Evolutionary conservation across 2,888 invertebrate species (phyloP).

Genomic region (Dichetophora obliterata): DNA sequence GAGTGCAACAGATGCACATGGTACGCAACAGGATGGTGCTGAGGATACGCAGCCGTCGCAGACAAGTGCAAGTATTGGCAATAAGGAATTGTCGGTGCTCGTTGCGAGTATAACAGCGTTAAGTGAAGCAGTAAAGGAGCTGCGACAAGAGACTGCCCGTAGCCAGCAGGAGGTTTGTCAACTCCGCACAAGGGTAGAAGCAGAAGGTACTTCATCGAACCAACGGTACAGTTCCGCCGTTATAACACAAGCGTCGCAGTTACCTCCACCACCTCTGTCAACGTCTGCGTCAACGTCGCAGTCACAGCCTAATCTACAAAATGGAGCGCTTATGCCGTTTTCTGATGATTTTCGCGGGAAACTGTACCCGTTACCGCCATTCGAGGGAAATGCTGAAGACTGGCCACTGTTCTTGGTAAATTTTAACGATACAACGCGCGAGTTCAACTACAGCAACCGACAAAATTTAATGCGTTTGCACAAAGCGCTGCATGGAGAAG

Average conservation of each 20-base stretch:
- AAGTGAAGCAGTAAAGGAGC: background rate
- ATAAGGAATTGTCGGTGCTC: background rate
- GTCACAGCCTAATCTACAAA: background rate
- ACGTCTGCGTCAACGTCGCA: too few species aligned
- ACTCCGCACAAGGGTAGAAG: background rate
- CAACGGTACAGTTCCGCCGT: too few species aligned
- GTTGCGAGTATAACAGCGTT: background rate
- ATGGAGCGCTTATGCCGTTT: background rate
- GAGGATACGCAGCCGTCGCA: too few species aligned
- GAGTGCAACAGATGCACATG: too few species aligned
- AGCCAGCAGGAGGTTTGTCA: background rate
- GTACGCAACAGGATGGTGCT: too few species aligned
- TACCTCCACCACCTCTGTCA: too few species aligned
- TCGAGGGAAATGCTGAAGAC: slow-evolving; percentile 41
- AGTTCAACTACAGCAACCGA: slow-evolving; percentile 32
- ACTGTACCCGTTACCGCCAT: slow-evolving; percentile 41
- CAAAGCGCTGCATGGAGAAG: slow-evolving; percentile 33
- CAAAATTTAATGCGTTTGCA: slow-evolving; percentile 41
- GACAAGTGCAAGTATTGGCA: too few species aligned
- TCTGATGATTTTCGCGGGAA: background rate
- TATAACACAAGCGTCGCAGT: too few species aligned
- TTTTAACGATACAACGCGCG: slow-evolving; percentile 36
- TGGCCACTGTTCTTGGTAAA: slow-evolving; percentile 41
- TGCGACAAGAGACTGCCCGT: background rate
- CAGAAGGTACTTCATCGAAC: background rate